Evolutionary conservation across 2,113 vertebrate species (phyloP).

Genomic region (Phaethornis superciliosus): DNA sequence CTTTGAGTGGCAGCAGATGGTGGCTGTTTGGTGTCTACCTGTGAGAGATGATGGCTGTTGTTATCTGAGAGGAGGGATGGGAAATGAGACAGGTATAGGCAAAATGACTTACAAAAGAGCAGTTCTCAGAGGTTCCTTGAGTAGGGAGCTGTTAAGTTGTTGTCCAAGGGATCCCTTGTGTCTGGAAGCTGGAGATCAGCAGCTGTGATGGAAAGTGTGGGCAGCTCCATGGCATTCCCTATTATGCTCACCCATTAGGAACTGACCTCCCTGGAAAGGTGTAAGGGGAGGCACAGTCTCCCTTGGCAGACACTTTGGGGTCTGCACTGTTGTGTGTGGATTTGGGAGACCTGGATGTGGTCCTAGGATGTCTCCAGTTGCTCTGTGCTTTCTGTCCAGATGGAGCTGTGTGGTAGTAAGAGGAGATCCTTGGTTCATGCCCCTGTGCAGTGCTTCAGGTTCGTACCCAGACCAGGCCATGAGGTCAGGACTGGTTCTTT

Average conservation of each 20-base stretch:
- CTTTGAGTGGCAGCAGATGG: not conserved
- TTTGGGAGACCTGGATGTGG: accelerated
- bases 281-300: not conserved
- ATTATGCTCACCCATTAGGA: not conserved
- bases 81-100: not conserved
- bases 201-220: not conserved
- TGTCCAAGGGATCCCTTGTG: not conserved
- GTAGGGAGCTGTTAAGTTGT: not conserved
- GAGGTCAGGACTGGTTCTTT: not conserved
- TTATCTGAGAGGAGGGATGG: not conserved
- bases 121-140: not conserved
- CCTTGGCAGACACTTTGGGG: not conserved
- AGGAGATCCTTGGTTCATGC: not conserved
- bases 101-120: not conserved
- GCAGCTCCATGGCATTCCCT: not conserved
- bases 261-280: not conserved
- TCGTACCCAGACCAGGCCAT: not conserved
- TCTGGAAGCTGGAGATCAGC: not conserved
- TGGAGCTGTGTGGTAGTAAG: not conserved
- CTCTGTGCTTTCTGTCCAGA: not conserved
- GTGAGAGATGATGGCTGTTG: not conserved
- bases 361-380: not conserved
- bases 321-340: not conserved
- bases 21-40: not conserved
- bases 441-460: not conserved